These are phyloP conservation scores for Carposina sasakii DNA, from an alignment of 1,140 invertebrate genomes.

Conservation along the genomic window DNA sequence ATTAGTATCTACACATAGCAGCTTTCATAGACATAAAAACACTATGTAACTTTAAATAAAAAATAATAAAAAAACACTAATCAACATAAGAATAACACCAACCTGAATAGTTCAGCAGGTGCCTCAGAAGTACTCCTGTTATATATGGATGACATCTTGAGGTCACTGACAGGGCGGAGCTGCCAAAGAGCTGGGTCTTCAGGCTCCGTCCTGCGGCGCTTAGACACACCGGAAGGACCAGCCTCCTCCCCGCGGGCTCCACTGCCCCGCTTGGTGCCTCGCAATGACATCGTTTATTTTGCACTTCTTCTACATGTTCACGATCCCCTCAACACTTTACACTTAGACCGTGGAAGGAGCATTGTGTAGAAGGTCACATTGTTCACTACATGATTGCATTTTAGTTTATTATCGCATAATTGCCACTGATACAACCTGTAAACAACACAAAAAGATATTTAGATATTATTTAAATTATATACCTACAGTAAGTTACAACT, in stretches of 20 bases:
- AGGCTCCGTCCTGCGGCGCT: conserved; percentile 79
- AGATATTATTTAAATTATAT: too few relatives aligned
- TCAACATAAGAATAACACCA: conserved; percentile 32
- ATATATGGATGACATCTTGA: conserved; percentile 91
- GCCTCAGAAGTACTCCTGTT: conserved; percentile 91
- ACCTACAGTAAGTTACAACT: too few relatives aligned
- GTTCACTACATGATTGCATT: conserved; percentile 64
- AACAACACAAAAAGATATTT: conserved; percentile 21
- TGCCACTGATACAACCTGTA: conserved; percentile 45
- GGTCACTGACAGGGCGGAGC: conserved; percentile 85
- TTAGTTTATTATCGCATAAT: conserved; percentile 34
- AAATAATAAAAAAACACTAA: neutral
- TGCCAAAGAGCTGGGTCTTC: conserved; percentile 84
- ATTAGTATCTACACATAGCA: neutral
- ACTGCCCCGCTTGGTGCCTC: conserved; percentile 60
- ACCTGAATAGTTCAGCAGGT: conserved; percentile 88
- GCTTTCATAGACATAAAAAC: neutral
- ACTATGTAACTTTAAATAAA: neutral
- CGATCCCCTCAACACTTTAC: conserved; percentile 57
- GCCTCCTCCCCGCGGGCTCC: conserved; percentile 76
- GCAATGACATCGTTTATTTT: conserved; percentile 58
- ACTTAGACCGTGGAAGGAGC: conserved; percentile 65
- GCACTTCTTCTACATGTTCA: conserved; percentile 62
- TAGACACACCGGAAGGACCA: conserved; percentile 77
- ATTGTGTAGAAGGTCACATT: conserved; percentile 69